Evolutionary conservation across 2,113 vertebrate genomes (phyloP), one percentile per base, ranked within the genome.

Genomic region (Fulica atra): DNA sequence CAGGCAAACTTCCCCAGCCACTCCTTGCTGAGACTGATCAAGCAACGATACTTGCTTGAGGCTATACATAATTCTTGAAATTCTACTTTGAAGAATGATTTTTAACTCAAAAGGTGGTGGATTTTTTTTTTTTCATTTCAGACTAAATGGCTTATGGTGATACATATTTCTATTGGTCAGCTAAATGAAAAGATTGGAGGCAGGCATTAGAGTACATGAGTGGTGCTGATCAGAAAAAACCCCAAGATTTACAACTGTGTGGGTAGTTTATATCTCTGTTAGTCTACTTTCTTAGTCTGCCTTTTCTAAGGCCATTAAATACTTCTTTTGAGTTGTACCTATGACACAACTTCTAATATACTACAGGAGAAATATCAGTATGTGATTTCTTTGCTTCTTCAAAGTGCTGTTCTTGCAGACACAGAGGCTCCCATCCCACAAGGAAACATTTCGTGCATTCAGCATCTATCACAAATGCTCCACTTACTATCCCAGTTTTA

Each of bases 91-190:
- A 92, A 64, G 50, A 91, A 92, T 29, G 9, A 92, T 53, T 93
- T 93, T 94, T 74, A 89, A 68, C 11, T 4, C 31, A 65, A 68
- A 92, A 65, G 11, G 8, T 46, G 35, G 33, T 23, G 48, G 16
- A 11, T 33, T 56, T 44, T 71, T 65, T 71, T 70, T 65, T 81
- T 40, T 59, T 81, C n/a, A 29, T 76, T 88, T 91, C 31, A 48
- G 24, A 56, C 76, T 78, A 71, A 86, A 86, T 89, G 51, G 73
- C 68, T 86, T 73, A 53, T 20, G 31, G 60, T n/a, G 68, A 83
- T 24, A 63, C n/a, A 35, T 77, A 60, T 73, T 88, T 92, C 88
- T 94, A 25, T 38, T 42, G 72, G 79, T 64, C 93, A 96, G 46
- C 56, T 74, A 68, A 57, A 78, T 35, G 5, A 88, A 88, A 89